Base-by-base conservation (phyloP, 2,797 vertebrate species). In the Scolopax bukidnonensis region DNA sequence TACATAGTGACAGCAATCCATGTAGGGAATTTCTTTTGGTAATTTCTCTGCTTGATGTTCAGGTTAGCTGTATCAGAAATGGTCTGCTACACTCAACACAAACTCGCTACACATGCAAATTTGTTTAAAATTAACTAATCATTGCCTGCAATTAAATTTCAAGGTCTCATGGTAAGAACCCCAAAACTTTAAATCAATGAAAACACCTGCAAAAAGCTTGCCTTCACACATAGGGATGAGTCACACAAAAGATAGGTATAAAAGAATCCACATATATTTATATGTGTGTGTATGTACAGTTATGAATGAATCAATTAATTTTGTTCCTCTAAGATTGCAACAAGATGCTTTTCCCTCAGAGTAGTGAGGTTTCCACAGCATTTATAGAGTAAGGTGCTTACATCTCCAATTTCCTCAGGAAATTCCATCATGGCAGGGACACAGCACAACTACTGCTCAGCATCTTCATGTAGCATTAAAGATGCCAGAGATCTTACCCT, bases 1-100 rank as follows among this genome's bases (percentile, higher is more conserved):
- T 6, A 1, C 0, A 2, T 30, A 50, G 25, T 7, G 18, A 68
- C 1, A 81, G 27, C 41, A 60, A 9, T 9, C 17, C 12, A 2
- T 47, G 40, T 38, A 3, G 1, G 41, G 9, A 93, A 51, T 9
- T 32, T 21, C 20, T 40, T 33, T 36, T 10, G 28, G 30, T 33
- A 38, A 60, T 71, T 51, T 38, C 25, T 30, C 48, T 78, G n/a
- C 27, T n/a, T 64, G 9, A 20, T 24, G 24, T n/a, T 50, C 43
- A 64, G 25, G 24, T 67, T 5, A 84, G 23, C 32, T 73, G 4
- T 47, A 84, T 79, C 14, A 86, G 45, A 10, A 64, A 73, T 5
- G 6, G 14, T 57, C 59, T 59, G 24, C 57, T 51, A 54, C 15
- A 30, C 16, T 51, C 45, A 33, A 27, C 1, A 3, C 1, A 84